These are phyloP conservation scores for Drosophila willistoni DNA, from an alignment of 1,140 invertebrate genomes.

Conservation along the genomic window DNA sequence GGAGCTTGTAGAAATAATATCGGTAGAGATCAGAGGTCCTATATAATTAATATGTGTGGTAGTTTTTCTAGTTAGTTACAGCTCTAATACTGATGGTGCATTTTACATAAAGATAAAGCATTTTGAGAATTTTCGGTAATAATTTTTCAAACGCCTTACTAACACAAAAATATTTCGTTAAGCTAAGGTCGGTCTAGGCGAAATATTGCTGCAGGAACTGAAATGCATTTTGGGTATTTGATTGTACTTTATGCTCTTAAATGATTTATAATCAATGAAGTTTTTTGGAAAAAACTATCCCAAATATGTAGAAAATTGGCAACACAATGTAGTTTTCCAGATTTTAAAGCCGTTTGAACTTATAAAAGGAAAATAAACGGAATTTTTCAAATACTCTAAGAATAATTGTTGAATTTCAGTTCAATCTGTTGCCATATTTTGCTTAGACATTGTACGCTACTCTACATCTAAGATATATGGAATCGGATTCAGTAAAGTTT, in stretches of 20 bases:
- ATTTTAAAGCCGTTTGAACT: too few species aligned
- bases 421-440: slow-evolving; percentile 3
- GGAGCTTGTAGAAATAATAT: not conserved
- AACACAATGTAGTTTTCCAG: too few species aligned
- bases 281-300: too few species aligned
- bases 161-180: not conserved
- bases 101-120: slow-evolving; percentile 24
- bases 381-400: too few species aligned
- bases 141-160: not conserved
- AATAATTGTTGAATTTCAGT: too few species aligned
- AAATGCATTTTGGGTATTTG: too few species aligned
- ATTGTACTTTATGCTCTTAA: too few species aligned
- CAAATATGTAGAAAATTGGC: too few species aligned
- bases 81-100: slow-evolving; percentile 32
- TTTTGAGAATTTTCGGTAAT: not conserved
- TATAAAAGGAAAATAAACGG: too few species aligned
- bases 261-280: too few species aligned
- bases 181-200: slow-evolving; percentile 3
- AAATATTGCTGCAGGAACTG: slow-evolving; percentile 4
- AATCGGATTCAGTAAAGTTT: not conserved
- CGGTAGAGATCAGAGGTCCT: not conserved
- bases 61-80: not conserved
- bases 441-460: slow-evolving; percentile 3
- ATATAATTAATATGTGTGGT: not conserved
- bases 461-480: not conserved